Conservation (phyloP, 2,797 vertebrate genomes). For the Nannoperca australis region DNA sequence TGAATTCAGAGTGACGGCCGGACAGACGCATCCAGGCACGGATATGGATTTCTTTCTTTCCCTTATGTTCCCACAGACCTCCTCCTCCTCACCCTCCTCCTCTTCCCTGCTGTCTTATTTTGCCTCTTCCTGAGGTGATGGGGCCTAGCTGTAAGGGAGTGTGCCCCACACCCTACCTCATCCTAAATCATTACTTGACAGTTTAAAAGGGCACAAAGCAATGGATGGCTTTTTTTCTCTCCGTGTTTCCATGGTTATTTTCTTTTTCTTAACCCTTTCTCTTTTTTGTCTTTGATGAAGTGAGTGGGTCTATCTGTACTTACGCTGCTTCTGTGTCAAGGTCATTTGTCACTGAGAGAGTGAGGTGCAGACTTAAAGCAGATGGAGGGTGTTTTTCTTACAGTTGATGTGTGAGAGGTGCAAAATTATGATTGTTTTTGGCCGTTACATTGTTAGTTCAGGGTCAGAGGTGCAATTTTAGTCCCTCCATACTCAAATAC, state of each 20-base stretch:
- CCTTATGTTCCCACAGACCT: slow-evolving; percentile 38
- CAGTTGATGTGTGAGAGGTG: slow-evolving; percentile 27
- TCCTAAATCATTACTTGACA: slow-evolving; percentile 83
- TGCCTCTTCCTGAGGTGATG: slow-evolving; percentile 62
- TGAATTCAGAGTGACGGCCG: slow-evolving; percentile 71
- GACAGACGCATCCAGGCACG: slow-evolving; percentile 59
- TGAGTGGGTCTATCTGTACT: slow-evolving; percentile 60
- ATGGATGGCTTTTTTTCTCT: slow-evolving; percentile 71
- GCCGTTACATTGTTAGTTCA: slow-evolving; percentile 13
- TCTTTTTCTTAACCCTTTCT: slow-evolving; percentile 67
- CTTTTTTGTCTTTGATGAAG: slow-evolving; percentile 74
- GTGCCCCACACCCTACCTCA: slow-evolving; percentile 64
- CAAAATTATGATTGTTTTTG: slow-evolving; percentile 39
- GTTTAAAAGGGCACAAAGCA: slow-evolving; percentile 81
- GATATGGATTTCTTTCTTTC: slow-evolving; percentile 76
- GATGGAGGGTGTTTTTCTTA: slow-evolving; percentile 10
- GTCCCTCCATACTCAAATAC: slow-evolving; percentile 8
- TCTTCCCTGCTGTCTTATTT: slow-evolving; percentile 53
- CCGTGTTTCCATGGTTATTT: slow-evolving; percentile 76
- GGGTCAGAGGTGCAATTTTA: slow-evolving; percentile 25
- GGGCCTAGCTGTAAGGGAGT: slow-evolving; percentile 63
- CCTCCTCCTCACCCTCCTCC: slow-evolving; percentile 26
- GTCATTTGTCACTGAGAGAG: slow-evolving; percentile 64
- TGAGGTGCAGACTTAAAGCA: slow-evolving; percentile 29
- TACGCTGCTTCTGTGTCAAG: slow-evolving; percentile 59